phyloP scores from a whole-genome alignment of 2,113 vertebrate species.

The Australoheros scitulus region DNA sequence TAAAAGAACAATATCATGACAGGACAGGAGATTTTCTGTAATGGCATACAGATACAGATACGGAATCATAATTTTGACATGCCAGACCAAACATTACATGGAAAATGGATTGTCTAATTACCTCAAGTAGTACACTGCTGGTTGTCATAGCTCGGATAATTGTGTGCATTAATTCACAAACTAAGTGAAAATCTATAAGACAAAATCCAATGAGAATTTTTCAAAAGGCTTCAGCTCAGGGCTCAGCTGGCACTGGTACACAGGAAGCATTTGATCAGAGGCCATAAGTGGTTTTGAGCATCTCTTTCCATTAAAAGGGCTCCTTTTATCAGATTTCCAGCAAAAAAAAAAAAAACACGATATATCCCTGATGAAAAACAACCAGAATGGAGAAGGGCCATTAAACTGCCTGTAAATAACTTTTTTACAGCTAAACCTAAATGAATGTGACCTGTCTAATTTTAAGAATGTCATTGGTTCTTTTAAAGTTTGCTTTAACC shows the following conservation, averaged over 20 bases:
- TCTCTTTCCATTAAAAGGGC: slow-evolving; percentile 33
- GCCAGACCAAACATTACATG: background rate
- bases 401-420: slow-evolving; percentile 11
- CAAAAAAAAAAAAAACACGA: background rate
- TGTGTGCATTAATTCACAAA: background rate
- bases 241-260: slow-evolving; percentile 10
- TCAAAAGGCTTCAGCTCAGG: background rate
- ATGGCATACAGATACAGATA: background rate
- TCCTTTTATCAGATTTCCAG: slow-evolving; percentile 33
- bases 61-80: background rate
- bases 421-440: slow-evolving; percentile 14
- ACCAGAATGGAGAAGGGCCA: slow-evolving; percentile 6
- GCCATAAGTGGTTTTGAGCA: slow-evolving; percentile 17
- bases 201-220: background rate
- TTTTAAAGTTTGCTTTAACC: background rate
- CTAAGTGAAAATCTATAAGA: slow-evolving; percentile 1
- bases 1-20: background rate
- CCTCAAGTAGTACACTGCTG: background rate
- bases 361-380: slow-evolving; percentile 18
- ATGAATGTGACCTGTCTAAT: slow-evolving; percentile 35
- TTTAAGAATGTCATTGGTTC: slow-evolving; percentile 10
- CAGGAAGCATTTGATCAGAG: slow-evolving; percentile 40
- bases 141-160: slow-evolving; percentile 3
- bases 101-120: background rate
- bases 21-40: background rate